Evolutionary conservation across 2,797 vertebrate genomes (phyloP).

Genomic region (Rhinichthys osculus): DNA sequence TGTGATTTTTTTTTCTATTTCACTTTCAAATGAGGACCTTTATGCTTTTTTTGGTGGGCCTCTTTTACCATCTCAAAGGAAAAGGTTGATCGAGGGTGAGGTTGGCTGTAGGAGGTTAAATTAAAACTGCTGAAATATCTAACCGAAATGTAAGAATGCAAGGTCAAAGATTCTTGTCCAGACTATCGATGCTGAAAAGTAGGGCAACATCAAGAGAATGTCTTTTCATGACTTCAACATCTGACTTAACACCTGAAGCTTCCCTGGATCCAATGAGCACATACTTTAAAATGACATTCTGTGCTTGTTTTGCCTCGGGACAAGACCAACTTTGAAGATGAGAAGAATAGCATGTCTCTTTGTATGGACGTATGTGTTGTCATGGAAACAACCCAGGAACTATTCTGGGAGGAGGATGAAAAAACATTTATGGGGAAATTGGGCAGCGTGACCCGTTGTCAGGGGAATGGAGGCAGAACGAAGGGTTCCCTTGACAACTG

Average conservation of each 20-base stretch:
- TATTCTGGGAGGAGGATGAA: constrained; percentile 57
- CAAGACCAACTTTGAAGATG: constrained; percentile 68
- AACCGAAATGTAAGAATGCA: constrained; percentile 34
- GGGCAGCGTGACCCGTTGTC: constrained; percentile 83
- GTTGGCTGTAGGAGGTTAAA: constrained; percentile 20
- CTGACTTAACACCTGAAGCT: constrained; percentile 56
- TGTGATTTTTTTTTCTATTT: neutral
- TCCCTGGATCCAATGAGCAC: constrained; percentile 49
- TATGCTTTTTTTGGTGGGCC: constrained; percentile 26
- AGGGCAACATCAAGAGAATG: constrained; percentile 53
- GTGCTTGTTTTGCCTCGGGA: constrained; percentile 61
- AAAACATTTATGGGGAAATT: constrained; percentile 53
- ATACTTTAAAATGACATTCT: constrained; percentile 59
- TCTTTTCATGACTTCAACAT: constrained; percentile 44
- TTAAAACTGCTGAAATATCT: constrained; percentile 50
- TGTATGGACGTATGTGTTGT: constrained; percentile 65
- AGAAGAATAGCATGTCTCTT: constrained; percentile 60
- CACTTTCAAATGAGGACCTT: constrained; percentile 17
- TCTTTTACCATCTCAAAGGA: constrained; percentile 30
- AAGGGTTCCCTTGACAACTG: constrained; percentile 64
- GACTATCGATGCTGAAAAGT: constrained; percentile 52
- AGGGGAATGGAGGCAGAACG: constrained; percentile 71
- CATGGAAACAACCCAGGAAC: constrained; percentile 76
- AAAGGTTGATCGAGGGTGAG: constrained; percentile 31
- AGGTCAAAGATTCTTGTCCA: constrained; percentile 37